Evolutionary conservation across 2,113 vertebrate genomes (phyloP), one percentile per base, ranked within the genome.

Genomic region (Podarcis muralis): DNA sequence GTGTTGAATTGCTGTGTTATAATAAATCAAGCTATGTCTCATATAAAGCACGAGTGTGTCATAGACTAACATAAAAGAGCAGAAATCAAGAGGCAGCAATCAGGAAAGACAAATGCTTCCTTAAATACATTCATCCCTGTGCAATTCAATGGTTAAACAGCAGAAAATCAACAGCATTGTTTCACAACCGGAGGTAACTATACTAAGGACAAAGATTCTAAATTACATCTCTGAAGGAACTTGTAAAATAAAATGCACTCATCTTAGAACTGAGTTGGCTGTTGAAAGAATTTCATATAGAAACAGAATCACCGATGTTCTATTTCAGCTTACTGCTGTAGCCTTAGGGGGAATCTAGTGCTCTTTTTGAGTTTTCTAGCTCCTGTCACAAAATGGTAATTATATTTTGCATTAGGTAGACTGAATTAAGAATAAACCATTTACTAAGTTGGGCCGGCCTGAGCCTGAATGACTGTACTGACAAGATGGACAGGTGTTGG

Each of bases 171-270:
- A 75, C 69, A 4, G 48, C 20, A 81, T 87, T 81, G 53, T 88
- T 88, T 90, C 83, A 20, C 71, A 85, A 81, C 40, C 4, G 81
- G 72, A 77, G 80, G 74, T 78, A 57, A 69, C n/a, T 69, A 30
- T 25, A 90, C 37, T 40, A 71, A 86, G 80, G 65, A 43, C 82
- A 84, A 89, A 84, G 23, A 57, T 78, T 78, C 75, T 76, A 88
- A 84, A 88, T 71, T 78, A 62, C 62, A 78, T 30, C 43, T 78
- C n/a, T 53, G 35, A 88, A 82, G 27, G 57, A 43, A 75, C 53
- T 37, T 65, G 30, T 74, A 57, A 30, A 69, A 68, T 68, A 43
- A 48, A 86, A 79, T 68, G 81, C 9, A 83, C 30, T 22, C 66
- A 62, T 74, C 71, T 82, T 65, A 83, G 13, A 66, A 76, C 22